Evolutionary conservation across 2,888 invertebrate genomes (phyloP).

Genomic region (Hydraecia micacea): DNA sequence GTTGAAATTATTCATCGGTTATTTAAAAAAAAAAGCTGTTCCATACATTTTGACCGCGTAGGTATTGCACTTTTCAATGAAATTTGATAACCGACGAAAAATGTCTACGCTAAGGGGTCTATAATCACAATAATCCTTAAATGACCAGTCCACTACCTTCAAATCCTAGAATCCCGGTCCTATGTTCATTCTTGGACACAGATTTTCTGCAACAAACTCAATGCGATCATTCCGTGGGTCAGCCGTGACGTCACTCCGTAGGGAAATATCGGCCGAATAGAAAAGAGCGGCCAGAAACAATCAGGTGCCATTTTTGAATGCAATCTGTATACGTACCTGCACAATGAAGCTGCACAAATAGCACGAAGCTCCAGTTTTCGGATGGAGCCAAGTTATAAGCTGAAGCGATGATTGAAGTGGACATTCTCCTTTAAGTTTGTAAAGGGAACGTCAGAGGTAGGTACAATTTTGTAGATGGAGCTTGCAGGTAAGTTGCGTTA

Average conservation of each 20-base stretch:
- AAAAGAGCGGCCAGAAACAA: slow-evolving; percentile 48
- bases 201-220: neutral
- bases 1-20: too few relatives aligned
- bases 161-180: neutral
- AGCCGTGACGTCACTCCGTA: slow-evolving; percentile 33
- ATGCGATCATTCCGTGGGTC: slow-evolving; percentile 4
- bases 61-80: too few relatives aligned
- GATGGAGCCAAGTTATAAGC: slow-evolving; percentile 41
- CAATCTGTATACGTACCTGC: slow-evolving; percentile 58
- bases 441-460: neutral
- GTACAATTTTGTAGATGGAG: neutral
- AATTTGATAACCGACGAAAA: too few relatives aligned
- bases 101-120: too few relatives aligned
- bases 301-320: slow-evolving; percentile 53
- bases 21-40: too few relatives aligned
- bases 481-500: neutral
- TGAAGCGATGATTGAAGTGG: slow-evolving; percentile 33
- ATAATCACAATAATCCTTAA: neutral
- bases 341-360: slow-evolving; percentile 67
- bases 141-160: too few relatives aligned
- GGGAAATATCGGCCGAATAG: slow-evolving; percentile 42
- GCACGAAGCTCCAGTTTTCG: slow-evolving; percentile 53
- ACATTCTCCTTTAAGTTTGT: neutral
- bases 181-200: neutral
- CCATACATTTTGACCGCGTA: too few relatives aligned